phyloP scores from a whole-genome alignment of 2,797 vertebrate species.

The Myotis planiceps region DNA sequence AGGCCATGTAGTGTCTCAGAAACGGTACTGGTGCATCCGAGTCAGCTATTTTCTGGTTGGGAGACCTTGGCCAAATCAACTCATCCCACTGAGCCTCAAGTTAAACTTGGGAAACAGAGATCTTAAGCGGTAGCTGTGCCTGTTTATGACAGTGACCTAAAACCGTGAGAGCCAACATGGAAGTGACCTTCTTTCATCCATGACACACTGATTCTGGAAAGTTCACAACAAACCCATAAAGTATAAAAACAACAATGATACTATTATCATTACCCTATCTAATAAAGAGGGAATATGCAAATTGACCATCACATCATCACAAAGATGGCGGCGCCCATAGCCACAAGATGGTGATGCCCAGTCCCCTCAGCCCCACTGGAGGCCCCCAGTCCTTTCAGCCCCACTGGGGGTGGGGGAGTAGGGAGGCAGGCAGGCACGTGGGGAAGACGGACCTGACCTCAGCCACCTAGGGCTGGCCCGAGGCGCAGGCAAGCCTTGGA shows the following conservation, averaged over 20 bases:
- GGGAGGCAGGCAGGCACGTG: too few species aligned
- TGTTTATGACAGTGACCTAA: neutral
- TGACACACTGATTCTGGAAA: neutral
- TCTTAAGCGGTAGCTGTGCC: neutral
- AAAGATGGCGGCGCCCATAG: too few species aligned
- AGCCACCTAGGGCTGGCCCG: too few species aligned
- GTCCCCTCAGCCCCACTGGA: too few species aligned
- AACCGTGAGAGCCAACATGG: neutral
- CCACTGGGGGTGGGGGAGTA: too few species aligned
- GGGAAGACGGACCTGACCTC: too few species aligned
- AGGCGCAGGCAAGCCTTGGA: too few species aligned
- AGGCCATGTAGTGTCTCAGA: too few species aligned
- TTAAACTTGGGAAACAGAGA: neutral
- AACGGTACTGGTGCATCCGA: fast-evolving
- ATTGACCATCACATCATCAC: too few species aligned
- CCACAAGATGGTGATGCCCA: too few species aligned
- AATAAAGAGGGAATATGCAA: too few species aligned
- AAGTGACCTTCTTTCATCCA: neutral
- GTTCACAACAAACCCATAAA: neutral
- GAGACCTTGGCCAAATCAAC: neutral
- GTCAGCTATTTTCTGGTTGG: neutral
- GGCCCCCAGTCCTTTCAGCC: too few species aligned
- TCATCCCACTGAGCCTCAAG: neutral
- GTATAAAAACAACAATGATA: neutral
- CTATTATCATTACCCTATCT: neutral